Percentiles rank a stretch among this genome's conserved stretches.
Conservation (phyloP, 2,113 vertebrate species). For the Sarotherodon lohbergeri region DNA sequence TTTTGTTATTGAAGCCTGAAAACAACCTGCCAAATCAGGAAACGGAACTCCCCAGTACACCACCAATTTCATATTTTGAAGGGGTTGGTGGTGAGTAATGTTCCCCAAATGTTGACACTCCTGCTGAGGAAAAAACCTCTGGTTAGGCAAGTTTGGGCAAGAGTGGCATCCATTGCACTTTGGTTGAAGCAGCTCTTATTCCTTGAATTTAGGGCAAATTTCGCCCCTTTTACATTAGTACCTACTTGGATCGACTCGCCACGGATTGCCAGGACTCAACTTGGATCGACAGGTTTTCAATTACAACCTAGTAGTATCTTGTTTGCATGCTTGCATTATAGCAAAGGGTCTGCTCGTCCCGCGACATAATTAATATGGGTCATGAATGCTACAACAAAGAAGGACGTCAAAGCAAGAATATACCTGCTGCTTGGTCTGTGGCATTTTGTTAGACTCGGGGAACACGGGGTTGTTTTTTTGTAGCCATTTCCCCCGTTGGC, state of each 20-base stretch:
- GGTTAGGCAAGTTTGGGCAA: neutral
- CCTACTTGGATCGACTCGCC: neutral
- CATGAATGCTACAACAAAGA: rapidly evolving
- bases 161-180: neutral
- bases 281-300: neutral
- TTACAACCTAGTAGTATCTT: neutral
- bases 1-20: neutral
- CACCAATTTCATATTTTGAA: neutral
- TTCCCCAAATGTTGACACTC: neutral
- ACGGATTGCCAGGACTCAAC: neutral
- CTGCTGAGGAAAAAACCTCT: neutral
- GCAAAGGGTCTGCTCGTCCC: neutral
- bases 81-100: rapidly evolving
- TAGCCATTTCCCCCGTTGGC: rapidly evolving
- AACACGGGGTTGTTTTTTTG: neutral
- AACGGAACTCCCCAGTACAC: neutral
- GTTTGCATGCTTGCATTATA: neutral
- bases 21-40: neutral
- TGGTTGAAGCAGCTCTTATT: neutral
- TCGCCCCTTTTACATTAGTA: neutral
- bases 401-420: neutral
- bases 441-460: rapidly evolving
- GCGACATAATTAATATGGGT: neutral
- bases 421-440: neutral
- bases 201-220: rapidly evolving